Percentiles rank a stretch among this genome's conserved stretches.
These are phyloP conservation scores for Hemicrepidius hirtus DNA, from an alignment of 2,888 invertebrate species.

Conservation along the genomic window DNA sequence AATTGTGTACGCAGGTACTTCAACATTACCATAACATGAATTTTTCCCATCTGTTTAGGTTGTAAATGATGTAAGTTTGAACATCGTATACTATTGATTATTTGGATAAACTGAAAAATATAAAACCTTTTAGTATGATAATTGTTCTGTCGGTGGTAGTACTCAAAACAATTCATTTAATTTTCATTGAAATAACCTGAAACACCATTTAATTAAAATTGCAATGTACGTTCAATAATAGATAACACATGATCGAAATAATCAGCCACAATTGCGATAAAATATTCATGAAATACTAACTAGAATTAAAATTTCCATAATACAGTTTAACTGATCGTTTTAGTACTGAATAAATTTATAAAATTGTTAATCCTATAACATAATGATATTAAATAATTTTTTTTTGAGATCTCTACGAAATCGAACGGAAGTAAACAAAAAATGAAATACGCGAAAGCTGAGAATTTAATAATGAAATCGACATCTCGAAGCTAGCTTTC, in stretches of 20 bases:
- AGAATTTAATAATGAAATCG: conserved; percentile 23
- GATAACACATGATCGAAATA: no score
- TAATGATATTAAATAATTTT: no score
- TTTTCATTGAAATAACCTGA: no score
- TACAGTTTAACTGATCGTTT: no score
- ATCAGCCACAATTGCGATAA: no score
- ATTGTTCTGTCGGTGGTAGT: no score
- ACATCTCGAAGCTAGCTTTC: conserved; percentile 11
- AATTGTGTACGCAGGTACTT: neutral
- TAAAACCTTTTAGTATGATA: neutral
- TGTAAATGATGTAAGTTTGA: conserved; percentile 1
- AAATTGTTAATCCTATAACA: no score
- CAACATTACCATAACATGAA: neutral
- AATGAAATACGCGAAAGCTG: conserved; percentile 8
- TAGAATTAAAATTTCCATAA: no score
- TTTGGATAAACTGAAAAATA: neutral
- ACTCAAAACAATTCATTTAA: no score
- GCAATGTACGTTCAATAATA: neutral
- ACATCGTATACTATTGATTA: no score
- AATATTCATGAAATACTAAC: no score
- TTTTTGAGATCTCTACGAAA: neutral
- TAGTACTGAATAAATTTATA: no score
- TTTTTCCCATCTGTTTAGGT: neutral
- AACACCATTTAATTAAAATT: neutral
- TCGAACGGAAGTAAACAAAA: conserved; percentile 14